phyloP scores from a whole-genome alignment of 1,140 invertebrate genomes.

The Mizuhopecten yessoensis region DNA sequence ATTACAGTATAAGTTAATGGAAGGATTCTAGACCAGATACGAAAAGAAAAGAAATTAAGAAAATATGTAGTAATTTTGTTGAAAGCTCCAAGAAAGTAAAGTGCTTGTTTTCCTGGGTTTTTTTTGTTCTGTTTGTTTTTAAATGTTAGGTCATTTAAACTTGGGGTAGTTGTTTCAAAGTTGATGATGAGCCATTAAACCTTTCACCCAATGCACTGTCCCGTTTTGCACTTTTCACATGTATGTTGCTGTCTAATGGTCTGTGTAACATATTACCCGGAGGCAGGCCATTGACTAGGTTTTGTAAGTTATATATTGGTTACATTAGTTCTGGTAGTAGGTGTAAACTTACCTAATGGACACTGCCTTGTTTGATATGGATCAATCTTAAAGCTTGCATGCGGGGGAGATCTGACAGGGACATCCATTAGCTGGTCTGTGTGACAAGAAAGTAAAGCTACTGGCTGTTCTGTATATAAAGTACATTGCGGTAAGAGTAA shows the following conservation, averaged over 20 bases:
- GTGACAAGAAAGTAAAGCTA: background rate
- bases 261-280: background rate
- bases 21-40: no score
- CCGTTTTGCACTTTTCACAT: background rate
- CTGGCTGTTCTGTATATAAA: background rate
- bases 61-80: no score
- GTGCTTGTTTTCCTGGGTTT: no score
- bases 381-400: conserved; percentile 12
- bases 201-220: background rate
- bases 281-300: no score
- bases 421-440: background rate
- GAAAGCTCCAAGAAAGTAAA: no score
- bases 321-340: background rate
- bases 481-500: background rate
- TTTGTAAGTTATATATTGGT: no score
- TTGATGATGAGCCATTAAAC: background rate
- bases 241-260: background rate
- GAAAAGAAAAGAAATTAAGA: no score
- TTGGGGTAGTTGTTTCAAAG: background rate
- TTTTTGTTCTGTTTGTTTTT: no score
- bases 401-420: background rate
- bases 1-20: no score
- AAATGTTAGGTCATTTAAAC: no score
- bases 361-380: conserved; percentile 6
- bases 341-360: background rate